Evolutionary conservation across 2,888 invertebrate genomes (phyloP).

Genomic region (Xestia ashworthii): DNA sequence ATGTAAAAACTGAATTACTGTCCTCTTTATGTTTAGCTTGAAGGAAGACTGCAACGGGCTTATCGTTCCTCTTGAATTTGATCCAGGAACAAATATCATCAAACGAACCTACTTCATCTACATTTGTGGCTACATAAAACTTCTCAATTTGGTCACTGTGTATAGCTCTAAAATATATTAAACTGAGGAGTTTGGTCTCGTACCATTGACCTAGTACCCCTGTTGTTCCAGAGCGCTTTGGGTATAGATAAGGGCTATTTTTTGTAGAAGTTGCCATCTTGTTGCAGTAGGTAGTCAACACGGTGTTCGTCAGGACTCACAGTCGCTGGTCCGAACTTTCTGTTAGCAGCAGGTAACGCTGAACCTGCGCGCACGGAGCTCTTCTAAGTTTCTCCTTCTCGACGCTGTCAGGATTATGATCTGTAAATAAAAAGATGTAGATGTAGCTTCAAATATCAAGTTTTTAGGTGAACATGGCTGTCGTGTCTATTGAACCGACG

Average conservation of each 20-base stretch:
- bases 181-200: constrained; percentile 57
- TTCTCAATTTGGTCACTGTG: constrained; percentile 37
- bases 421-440: not conserved
- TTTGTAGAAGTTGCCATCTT: constrained; percentile 14
- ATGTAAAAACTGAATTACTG: not conserved
- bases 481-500: no score
- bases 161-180: constrained; percentile 50
- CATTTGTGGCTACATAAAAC: constrained; percentile 57
- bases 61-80: constrained; percentile 3
- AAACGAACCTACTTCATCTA: constrained; percentile 54
- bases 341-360: not conserved
- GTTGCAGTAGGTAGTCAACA: not conserved
- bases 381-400: not conserved
- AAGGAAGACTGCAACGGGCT: constrained; percentile 21
- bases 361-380: not conserved
- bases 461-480: no score
- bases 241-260: not conserved
- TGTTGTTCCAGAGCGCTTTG: constrained; percentile 36
- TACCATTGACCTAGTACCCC: constrained; percentile 54
- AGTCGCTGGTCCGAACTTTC: not conserved
- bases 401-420: not conserved
- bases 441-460: not conserved
- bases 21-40: constrained; percentile 33
- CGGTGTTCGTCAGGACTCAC: not conserved
- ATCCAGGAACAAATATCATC: constrained; percentile 59